Evolutionary conservation across 2,888 invertebrate genomes (phyloP).

Genomic region (Eupithecia insigniata): DNA sequence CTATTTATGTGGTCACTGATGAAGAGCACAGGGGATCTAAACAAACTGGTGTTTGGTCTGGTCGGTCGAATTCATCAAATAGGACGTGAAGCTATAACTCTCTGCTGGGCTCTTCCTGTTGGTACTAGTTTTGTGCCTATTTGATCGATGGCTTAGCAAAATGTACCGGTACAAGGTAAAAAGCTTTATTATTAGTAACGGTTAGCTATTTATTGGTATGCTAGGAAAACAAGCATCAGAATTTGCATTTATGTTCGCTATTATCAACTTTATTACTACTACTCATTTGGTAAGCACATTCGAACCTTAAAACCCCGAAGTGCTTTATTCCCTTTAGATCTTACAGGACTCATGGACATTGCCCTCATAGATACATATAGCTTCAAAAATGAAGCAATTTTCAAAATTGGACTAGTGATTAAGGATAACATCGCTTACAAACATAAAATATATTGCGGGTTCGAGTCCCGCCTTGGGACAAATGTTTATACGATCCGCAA

Average conservation of each 20-base stretch:
- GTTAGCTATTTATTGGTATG: neutral
- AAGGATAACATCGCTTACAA: too few species aligned
- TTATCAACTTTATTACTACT: neutral
- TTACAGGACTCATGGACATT: too few species aligned
- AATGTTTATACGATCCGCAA: too few species aligned
- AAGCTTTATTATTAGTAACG: neutral
- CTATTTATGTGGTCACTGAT: slow-evolving; percentile 10
- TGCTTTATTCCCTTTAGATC: too few species aligned
- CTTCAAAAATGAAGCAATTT: neutral
- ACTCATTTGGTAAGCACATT: too few species aligned
- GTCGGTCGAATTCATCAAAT: slow-evolving; percentile 72
- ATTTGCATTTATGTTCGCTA: neutral
- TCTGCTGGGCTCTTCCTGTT: slow-evolving; percentile 44
- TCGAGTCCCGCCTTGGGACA: too few species aligned
- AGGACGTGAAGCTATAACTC: slow-evolving; percentile 71
- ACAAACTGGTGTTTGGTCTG: slow-evolving; percentile 48
- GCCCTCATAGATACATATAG: too few species aligned
- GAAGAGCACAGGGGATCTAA: slow-evolving; percentile 45
- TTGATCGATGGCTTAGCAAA: slow-evolving; percentile 1
- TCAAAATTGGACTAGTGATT: neutral
- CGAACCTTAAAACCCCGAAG: too few species aligned
- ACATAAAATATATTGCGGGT: too few species aligned
- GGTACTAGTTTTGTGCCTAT: slow-evolving; percentile 2
- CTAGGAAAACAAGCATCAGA: neutral
- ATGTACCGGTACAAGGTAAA: neutral